These are phyloP conservation scores for Chrysogorgia sp. DNA, from an alignment of 92 coral and sea anemone species.

Conservation along the genomic window DNA sequence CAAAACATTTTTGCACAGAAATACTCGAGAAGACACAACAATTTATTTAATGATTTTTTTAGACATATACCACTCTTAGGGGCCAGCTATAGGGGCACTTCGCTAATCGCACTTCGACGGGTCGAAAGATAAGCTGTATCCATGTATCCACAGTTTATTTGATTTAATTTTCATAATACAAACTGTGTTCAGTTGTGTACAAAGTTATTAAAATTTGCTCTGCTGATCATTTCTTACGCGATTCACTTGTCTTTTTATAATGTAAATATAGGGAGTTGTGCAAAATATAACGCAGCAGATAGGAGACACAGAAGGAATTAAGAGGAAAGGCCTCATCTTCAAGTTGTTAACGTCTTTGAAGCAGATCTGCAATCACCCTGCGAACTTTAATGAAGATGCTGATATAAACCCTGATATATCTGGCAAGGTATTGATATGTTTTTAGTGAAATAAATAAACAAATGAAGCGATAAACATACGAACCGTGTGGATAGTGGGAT, in stretches of 20 bases:
- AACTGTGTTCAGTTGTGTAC: no score
- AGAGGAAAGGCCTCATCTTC: slow-evolving; percentile 50
- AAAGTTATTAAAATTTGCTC: no score
- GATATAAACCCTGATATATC: slow-evolving; percentile 36
- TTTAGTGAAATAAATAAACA: background rate
- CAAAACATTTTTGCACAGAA: no score
- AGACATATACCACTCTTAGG: no score
- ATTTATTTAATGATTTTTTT: no score
- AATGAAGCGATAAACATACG: no score
- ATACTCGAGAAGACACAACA: no score
- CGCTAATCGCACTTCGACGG: no score
- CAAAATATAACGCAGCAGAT: slow-evolving; percentile 45
- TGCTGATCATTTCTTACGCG: background rate
- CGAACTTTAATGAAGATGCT: slow-evolving; percentile 41
- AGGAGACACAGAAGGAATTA: slow-evolving; percentile 30
- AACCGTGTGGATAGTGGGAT: no score
- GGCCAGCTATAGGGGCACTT: no score
- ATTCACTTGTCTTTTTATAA: background rate
- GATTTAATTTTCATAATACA: background rate
- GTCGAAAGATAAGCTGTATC: no score
- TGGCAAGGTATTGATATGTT: slow-evolving; percentile 39
- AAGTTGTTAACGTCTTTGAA: slow-evolving; percentile 49
- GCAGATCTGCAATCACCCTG: slow-evolving; percentile 57
- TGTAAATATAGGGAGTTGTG: slow-evolving; percentile 46
- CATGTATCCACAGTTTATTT: background rate